Conservation (phyloP, 2,113 vertebrate species). For the Bambusicola thoracicus region DNA sequence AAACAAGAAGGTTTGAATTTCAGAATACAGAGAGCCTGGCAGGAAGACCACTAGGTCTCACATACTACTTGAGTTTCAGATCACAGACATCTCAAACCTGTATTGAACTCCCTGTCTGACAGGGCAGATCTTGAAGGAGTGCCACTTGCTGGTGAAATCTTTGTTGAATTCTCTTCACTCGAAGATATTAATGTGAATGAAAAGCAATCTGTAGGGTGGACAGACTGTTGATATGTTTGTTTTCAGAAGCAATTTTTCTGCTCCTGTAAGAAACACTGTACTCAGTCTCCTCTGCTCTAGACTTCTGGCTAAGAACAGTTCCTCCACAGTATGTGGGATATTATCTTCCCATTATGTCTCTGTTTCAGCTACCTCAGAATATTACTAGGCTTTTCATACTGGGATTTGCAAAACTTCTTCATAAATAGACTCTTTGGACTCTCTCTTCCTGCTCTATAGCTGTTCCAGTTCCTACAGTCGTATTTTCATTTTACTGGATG, state of each 20-base stretch:
- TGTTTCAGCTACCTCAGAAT: background rate
- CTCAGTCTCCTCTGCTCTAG: background rate
- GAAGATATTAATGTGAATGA: background rate
- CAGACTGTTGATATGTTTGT: background rate
- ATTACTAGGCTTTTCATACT: background rate
- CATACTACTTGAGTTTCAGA: background rate
- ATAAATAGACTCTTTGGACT: background rate
- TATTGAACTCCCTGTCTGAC: background rate
- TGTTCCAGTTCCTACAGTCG: background rate
- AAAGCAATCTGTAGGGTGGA: background rate
- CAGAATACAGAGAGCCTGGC: background rate
- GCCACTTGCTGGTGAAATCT: background rate
- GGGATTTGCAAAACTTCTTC: background rate
- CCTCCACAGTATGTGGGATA: background rate
- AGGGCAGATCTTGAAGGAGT: background rate
- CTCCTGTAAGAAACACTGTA: background rate
- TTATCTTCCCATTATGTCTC: slow-evolving; percentile 2
- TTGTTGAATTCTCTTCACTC: background rate
- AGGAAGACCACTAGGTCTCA: background rate
- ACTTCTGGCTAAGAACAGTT: background rate
- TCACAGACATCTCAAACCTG: background rate
- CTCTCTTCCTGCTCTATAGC: background rate
- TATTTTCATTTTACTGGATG: background rate
- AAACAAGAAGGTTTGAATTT: background rate
- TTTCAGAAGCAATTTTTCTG: slow-evolving; percentile 29